Conservation (phyloP, 2,888 invertebrate genomes). For the Brachylomia viminalis region DNA sequence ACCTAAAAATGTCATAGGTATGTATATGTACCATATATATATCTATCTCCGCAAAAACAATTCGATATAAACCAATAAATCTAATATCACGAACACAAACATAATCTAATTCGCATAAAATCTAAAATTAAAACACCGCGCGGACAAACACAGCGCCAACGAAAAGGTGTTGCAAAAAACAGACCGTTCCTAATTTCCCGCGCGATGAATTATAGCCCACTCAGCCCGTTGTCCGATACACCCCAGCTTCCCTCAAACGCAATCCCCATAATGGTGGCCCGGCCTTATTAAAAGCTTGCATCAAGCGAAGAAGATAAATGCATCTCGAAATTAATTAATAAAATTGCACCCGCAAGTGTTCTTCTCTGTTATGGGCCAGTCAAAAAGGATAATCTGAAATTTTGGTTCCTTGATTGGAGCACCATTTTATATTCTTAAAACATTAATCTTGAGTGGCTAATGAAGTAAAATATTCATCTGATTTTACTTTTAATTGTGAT, state of each 20-base stretch:
- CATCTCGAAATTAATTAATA: constrained; percentile 88
- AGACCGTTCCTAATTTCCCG: constrained; percentile 58
- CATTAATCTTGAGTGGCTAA: constrained; percentile 65
- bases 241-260: constrained; percentile 78
- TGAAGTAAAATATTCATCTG: constrained; percentile 68
- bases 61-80: constrained; percentile 12
- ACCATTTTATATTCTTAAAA: constrained; percentile 62
- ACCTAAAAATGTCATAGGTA: neutral
- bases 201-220: constrained; percentile 71
- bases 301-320: constrained; percentile 87
- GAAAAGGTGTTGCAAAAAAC: constrained; percentile 61
- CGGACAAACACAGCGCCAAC: constrained; percentile 37
- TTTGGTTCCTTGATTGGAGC: constrained; percentile 75
- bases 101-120: constrained; percentile 25
- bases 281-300: constrained; percentile 85
- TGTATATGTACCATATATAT: too few relatives aligned
- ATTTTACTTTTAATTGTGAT: constrained; percentile 68
- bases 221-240: constrained; percentile 70
- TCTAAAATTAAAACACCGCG: constrained; percentile 45
- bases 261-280: constrained; percentile 79
- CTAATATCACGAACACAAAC: constrained; percentile 11
- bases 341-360: constrained; percentile 84
- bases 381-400: constrained; percentile 71
- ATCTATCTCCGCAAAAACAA: neutral
- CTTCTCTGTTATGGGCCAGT: constrained; percentile 66